A percentile compares a stretch with the other conserved stretches of the same genome.
Evolutionary conservation across 2,113 vertebrate genomes (phyloP).

Genomic region (Haemorhous mexicanus): DNA sequence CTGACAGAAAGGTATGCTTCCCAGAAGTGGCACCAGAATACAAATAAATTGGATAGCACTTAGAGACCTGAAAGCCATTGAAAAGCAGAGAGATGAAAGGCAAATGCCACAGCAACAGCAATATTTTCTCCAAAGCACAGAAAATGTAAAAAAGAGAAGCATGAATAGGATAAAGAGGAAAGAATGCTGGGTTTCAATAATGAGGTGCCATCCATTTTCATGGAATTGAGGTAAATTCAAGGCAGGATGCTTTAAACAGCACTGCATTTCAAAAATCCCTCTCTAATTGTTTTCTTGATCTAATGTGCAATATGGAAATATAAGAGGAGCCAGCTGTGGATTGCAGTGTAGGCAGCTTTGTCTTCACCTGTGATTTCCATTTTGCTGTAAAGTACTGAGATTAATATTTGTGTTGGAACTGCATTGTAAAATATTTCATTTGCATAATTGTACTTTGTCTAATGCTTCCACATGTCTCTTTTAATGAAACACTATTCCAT

Average conservation of each 20-base stretch:
- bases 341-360: not conserved
- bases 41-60: conserved; percentile 68
- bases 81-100: conserved; percentile 64
- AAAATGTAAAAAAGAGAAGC: conserved; percentile 46
- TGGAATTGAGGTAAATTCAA: conserved; percentile 41
- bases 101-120: conserved; percentile 51
- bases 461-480: conserved; percentile 48
- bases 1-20: conserved; percentile 51
- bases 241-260: conserved; percentile 14
- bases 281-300: not conserved
- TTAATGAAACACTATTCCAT: conserved; percentile 24
- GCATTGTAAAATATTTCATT: conserved; percentile 12
- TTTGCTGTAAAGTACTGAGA: not conserved
- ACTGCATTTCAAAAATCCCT: not conserved
- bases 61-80: conserved; percentile 49
- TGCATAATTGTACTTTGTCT: not conserved
- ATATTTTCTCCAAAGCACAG: conserved; percentile 51
- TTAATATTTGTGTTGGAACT: not conserved
- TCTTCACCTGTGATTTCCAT: conserved; percentile 7
- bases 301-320: not conserved
- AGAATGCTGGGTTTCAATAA: conserved; percentile 26
- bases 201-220: not conserved
- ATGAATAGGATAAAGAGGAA: conserved; percentile 47
- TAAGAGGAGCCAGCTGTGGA: not conserved
- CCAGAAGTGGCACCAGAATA: conserved; percentile 55